These are phyloP conservation scores for Gallinago stenura DNA, from an alignment of 2,797 vertebrate genomes.

Conservation along the genomic window DNA sequence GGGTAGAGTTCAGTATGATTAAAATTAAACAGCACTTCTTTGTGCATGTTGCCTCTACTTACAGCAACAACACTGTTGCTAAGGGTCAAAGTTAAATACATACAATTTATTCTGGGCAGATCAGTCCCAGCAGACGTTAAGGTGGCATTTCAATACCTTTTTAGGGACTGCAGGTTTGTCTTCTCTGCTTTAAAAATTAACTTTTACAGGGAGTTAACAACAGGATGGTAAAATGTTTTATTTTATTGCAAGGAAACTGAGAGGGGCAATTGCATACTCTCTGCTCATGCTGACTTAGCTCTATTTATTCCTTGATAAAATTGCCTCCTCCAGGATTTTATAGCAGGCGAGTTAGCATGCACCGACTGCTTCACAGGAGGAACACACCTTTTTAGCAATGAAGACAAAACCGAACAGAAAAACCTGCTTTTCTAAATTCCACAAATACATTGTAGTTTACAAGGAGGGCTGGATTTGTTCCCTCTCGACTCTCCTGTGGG, in stretches of 20 bases:
- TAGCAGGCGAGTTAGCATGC: background rate
- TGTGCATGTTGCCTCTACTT: background rate
- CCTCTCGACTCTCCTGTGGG: background rate
- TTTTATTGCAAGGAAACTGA: background rate
- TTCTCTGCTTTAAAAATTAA: background rate
- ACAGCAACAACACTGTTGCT: background rate
- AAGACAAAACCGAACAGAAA: background rate
- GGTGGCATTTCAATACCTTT: background rate
- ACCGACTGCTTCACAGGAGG: background rate
- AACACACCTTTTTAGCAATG: background rate
- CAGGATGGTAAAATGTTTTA: background rate
- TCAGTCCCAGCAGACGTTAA: rapidly evolving
- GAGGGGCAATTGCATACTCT: background rate
- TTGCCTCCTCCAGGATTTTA: background rate
- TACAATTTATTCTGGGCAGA: background rate
- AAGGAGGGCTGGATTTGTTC: background rate
- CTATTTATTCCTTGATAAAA: background rate
- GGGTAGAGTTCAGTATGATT: background rate
- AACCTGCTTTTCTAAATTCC: background rate
- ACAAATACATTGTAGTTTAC: background rate
- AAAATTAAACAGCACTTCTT: background rate
- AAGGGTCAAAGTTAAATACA: background rate
- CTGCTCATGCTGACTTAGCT: background rate
- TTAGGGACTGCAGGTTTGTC: background rate
- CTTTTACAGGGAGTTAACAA: background rate